A percentile compares a stretch with the other conserved stretches of the same genome.
Conservation (phyloP, 2,888 invertebrate genomes). For the Drosophila demipolita region DNA sequence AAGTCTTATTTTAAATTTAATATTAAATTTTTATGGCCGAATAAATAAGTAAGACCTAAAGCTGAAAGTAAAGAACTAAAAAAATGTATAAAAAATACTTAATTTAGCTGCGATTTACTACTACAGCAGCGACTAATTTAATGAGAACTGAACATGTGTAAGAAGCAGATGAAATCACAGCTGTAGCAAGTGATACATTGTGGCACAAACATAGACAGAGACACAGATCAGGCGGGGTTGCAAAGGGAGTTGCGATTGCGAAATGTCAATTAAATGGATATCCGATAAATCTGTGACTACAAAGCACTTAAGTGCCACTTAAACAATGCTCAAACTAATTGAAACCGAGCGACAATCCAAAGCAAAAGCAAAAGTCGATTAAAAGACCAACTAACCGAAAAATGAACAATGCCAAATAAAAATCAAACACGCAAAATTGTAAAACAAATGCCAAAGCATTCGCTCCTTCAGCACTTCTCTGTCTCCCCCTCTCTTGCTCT, state of each 20-base stretch:
- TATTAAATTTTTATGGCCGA: background rate
- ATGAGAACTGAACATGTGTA: background rate
- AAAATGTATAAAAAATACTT: background rate
- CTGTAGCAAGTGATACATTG: background rate
- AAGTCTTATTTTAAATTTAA: background rate
- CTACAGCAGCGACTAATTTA: background rate
- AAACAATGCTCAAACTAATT: conserved; percentile 65
- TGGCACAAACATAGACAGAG: background rate
- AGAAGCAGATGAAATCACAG: background rate
- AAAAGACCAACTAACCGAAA: conserved; percentile 78
- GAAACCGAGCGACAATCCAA: conserved; percentile 52
- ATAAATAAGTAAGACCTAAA: too few relatives aligned
- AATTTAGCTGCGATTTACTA: background rate
- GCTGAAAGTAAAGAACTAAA: too few relatives aligned
- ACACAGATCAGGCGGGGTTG: background rate
- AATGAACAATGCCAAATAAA: conserved; percentile 75
- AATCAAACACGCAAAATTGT: conserved; percentile 72
- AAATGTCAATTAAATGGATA: conserved; percentile 68
- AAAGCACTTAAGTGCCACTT: conserved; percentile 50
- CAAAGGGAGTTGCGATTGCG: conserved; percentile 1
- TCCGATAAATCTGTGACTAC: conserved; percentile 56
- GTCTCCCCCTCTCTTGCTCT: background rate
- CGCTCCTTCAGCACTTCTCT: background rate
- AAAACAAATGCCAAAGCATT: conserved; percentile 58
- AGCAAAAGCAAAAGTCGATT: conserved; percentile 60